phyloP scores from a whole-genome alignment of 2,113 vertebrate species.

The Podarcis muralis region DNA sequence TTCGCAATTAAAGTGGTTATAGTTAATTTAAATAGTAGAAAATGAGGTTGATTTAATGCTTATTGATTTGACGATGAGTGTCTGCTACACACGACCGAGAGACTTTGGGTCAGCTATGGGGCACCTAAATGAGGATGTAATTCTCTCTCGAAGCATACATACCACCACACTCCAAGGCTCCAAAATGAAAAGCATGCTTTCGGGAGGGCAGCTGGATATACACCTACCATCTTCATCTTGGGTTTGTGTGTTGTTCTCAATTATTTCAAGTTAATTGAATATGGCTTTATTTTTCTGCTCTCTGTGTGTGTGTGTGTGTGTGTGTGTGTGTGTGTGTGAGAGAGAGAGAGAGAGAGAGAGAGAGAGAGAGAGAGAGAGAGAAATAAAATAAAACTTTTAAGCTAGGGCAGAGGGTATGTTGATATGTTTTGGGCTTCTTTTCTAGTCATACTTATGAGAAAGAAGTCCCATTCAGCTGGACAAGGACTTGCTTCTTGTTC shows the following conservation, averaged over 20 bases:
- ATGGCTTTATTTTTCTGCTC: background rate
- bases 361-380: too few relatives aligned
- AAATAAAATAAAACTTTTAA: background rate
- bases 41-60: constrained; percentile 68
- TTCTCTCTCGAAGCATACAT: constrained; percentile 23
- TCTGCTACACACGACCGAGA: constrained; percentile 59
- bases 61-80: constrained; percentile 66
- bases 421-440: background rate
- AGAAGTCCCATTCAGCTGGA: background rate
- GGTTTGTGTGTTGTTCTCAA: background rate
- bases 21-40: constrained; percentile 73
- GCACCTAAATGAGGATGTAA: constrained; percentile 24
- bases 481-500: background rate
- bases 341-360: too few relatives aligned
- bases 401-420: background rate
- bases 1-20: constrained; percentile 71
- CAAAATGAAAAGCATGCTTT: constrained; percentile 7
- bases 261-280: background rate
- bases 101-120: constrained; percentile 56
- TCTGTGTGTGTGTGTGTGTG: background rate
- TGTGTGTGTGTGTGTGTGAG: too few relatives aligned
- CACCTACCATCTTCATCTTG: background rate
- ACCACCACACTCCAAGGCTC: background rate
- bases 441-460: background rate
- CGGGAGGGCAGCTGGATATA: background rate